phyloP scores from a whole-genome alignment of 2,888 invertebrate genomes.

The Therioaphis trifolii region DNA sequence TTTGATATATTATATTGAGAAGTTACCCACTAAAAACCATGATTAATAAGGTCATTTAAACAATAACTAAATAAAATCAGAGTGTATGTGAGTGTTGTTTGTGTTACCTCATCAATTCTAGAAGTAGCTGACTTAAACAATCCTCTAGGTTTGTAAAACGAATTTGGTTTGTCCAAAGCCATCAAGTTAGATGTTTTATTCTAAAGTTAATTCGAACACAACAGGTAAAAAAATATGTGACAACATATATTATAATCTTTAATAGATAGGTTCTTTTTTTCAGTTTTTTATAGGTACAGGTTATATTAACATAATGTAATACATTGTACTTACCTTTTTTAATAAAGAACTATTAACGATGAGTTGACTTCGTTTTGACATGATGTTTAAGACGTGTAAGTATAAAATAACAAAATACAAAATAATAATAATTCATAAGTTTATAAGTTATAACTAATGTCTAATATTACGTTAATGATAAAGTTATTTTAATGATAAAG shows the following conservation, averaged over 20 bases:
- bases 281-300: too few relatives aligned
- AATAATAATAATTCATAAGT: background rate
- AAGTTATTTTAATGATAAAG: background rate
- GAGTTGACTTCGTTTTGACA: background rate
- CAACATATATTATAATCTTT: background rate
- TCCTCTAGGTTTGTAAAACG: background rate
- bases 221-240: background rate
- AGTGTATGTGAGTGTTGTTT: background rate
- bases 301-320: background rate
- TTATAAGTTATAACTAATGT: too few relatives aligned
- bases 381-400: background rate
- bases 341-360: background rate
- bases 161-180: background rate
- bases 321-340: background rate
- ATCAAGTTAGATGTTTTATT: background rate
- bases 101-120: background rate
- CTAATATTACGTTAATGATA: background rate
- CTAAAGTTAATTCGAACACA: background rate
- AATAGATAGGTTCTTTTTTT: background rate
- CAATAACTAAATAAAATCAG: background rate
- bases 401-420: background rate
- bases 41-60: constrained; percentile 1
- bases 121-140: constrained; percentile 1
- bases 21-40: background rate
- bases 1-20: background rate